These are phyloP conservation scores for Pseudochaenichthys georgianus DNA, from an alignment of 2,797 vertebrate species.

Conservation along the genomic window DNA sequence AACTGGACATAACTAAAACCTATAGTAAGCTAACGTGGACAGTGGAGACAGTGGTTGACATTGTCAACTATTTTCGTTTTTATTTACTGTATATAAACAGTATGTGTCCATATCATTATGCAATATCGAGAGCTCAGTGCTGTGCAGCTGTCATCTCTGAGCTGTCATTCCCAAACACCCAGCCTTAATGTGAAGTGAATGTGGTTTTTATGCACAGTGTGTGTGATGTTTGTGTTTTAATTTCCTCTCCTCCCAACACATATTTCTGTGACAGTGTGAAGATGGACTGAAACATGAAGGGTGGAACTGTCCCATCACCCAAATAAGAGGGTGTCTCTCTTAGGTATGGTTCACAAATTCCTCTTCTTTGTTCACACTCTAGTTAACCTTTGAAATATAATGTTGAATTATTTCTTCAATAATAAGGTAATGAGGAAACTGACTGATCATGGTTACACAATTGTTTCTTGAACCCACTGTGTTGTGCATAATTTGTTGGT, in stretches of 20 bases:
- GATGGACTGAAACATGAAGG: slow-evolving; percentile 74
- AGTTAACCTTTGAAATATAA: background rate
- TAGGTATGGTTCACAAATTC: slow-evolving; percentile 49
- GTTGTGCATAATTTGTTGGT: slow-evolving; percentile 14
- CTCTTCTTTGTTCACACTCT: slow-evolving; percentile 16
- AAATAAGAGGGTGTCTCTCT: slow-evolving; percentile 57
- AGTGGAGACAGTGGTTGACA: background rate
- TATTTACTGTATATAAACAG: background rate
- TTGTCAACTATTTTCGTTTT: background rate
- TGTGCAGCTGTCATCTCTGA: slow-evolving; percentile 37
- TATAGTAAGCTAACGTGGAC: background rate
- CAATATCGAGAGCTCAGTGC: background rate
- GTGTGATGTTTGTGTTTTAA: slow-evolving; percentile 36
- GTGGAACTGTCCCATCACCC: slow-evolving; percentile 53
- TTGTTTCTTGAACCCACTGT: slow-evolving; percentile 3
- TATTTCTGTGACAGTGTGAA: slow-evolving; percentile 51
- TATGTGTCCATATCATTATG: background rate
- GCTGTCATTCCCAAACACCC: slow-evolving; percentile 50
- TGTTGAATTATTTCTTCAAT: background rate
- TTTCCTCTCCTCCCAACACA: slow-evolving; percentile 31
- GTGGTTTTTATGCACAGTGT: slow-evolving; percentile 11
- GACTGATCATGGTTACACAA: background rate
- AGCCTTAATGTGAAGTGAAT: slow-evolving; percentile 43
- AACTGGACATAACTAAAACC: background rate
- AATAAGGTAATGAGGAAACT: background rate